Conservation (phyloP, 2,113 vertebrate species). For the Macheiramphus alcinus region DNA sequence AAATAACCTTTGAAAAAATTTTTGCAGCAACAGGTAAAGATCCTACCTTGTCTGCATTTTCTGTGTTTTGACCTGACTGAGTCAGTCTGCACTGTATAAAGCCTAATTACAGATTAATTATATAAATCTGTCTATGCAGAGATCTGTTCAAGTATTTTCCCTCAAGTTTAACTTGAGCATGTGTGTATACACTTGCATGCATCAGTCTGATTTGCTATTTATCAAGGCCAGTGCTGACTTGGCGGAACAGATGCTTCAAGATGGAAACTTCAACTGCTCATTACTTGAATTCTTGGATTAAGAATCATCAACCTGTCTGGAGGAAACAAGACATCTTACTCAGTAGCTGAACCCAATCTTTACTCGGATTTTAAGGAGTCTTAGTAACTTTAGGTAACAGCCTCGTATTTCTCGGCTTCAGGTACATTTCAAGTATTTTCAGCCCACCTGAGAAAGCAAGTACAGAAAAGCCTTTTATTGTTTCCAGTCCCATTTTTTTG, state of each 20-base stretch:
- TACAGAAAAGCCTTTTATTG: not conserved
- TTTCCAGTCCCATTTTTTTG: not conserved
- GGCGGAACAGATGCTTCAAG: slow-evolving; percentile 61
- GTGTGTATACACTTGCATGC: slow-evolving; percentile 49
- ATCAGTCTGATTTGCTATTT: slow-evolving; percentile 63
- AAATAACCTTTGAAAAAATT: slow-evolving; percentile 17
- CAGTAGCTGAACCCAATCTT: not conserved
- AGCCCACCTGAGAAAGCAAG: not conserved
- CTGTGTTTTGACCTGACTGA: slow-evolving; percentile 33
- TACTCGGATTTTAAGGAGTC: not conserved
- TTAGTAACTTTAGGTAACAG: not conserved
- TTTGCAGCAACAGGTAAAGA: slow-evolving; percentile 49
- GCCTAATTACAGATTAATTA: slow-evolving; percentile 62
- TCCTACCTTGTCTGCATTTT: slow-evolving; percentile 47
- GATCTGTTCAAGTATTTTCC: slow-evolving; percentile 40
- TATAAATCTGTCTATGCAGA: slow-evolving; percentile 49
- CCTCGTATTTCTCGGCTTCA: not conserved
- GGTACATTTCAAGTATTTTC: not conserved
- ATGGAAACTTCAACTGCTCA: slow-evolving; percentile 60
- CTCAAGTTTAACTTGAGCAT: slow-evolving; percentile 41
- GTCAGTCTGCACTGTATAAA: slow-evolving; percentile 17
- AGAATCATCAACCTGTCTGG: slow-evolving; percentile 59
- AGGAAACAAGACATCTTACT: slow-evolving; percentile 49
- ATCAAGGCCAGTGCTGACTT: slow-evolving; percentile 65
- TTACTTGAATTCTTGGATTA: slow-evolving; percentile 63